These are phyloP conservation scores for Bombus waltoni DNA, from an alignment of 1,140 invertebrate genomes.

Conservation along the genomic window DNA sequence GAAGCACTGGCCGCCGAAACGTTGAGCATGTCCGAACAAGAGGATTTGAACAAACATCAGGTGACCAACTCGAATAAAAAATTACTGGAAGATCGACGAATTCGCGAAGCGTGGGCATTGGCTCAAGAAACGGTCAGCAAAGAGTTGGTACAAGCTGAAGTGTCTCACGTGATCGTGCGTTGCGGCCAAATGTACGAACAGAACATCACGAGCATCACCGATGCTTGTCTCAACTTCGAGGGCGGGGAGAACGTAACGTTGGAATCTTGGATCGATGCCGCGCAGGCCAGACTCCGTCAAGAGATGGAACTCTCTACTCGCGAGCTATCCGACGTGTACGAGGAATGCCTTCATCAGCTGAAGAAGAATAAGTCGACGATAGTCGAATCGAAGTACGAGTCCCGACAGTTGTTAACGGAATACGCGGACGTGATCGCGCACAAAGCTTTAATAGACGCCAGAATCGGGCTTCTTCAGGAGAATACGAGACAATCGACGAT, in stretches of 20 bases:
- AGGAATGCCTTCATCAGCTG: constrained; percentile 83
- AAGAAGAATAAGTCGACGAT: constrained; percentile 80
- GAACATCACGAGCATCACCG: constrained; percentile 79
- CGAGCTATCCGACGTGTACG: constrained; percentile 86
- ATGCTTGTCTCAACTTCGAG: constrained; percentile 83
- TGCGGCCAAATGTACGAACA: constrained; percentile 87
- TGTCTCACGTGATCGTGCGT: constrained; percentile 87
- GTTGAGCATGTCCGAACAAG: constrained; percentile 82
- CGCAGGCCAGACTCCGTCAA: constrained; percentile 86
- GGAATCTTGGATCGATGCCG: constrained; percentile 87
- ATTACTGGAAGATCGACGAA: constrained; percentile 80
- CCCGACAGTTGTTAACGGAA: constrained; percentile 84
- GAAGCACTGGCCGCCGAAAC: constrained; percentile 86
- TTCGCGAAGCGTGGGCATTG: constrained; percentile 87
- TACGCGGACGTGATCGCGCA: constrained; percentile 90
- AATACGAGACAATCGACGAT: constrained; percentile 46
- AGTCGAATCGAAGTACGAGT: constrained; percentile 78
- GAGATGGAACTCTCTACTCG: constrained; percentile 88
- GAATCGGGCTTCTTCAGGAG: constrained; percentile 84
- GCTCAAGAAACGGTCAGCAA: constrained; percentile 88
- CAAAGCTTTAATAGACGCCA: constrained; percentile 89
- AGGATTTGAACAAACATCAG: constrained; percentile 70
- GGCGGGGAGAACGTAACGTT: constrained; percentile 85
- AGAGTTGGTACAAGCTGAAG: constrained; percentile 88
- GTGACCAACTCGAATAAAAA: constrained; percentile 75